Base-by-base conservation (phyloP, 2,888 invertebrate species). In the Drosophila koepferae region DNA sequence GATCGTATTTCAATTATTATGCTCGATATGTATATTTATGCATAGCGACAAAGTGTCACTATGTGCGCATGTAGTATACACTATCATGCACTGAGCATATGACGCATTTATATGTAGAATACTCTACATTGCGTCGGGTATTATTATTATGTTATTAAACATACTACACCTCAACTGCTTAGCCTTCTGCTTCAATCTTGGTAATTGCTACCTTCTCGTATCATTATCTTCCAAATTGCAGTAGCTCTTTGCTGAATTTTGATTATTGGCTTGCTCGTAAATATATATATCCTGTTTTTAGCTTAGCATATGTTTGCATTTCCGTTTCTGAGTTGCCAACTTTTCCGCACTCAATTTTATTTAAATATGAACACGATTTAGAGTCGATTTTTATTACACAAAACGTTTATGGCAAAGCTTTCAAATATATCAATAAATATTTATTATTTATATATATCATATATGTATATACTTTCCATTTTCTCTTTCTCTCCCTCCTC, bases 141-240 rank as follows among this genome's bases (percentile, higher is more conserved):
- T n/a, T n/a, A n/a, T n/a, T n/a, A n/a, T n/a, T n/a, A n/a, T n/a
- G n/a, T n/a, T n/a, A n/a, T n/a, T n/a, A n/a, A n/a, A n/a, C n/a
- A n/a, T n/a, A n/a, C n/a, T n/a, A n/a, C n/a, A n/a, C n/a, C n/a
- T 65, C 54, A 31, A 51, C 53, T 43, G 63, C 58, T 80, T 77
- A 46, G 49, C 46, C 80, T 38, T 60, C 60, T 61, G 65, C 60
- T 54, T 48, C 49, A 71, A 54, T 67, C 44, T 67, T 41, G 49
- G 63, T 80, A 77, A 77, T 77, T 77, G 77, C 77, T 71, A 64
- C 66, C 77, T 66, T 66, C 53, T 9, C 58, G 7, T 40, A 51
- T 74, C 55, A 41, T 62, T 68, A 63, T 62, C n/a, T 58, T 16
- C 28, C 16, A 63, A 67, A 61, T 54, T 78, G 58, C 48, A 67